Evolutionary conservation across 1,140 invertebrate species (phyloP).

Genomic region (Galleria mellonella): DNA sequence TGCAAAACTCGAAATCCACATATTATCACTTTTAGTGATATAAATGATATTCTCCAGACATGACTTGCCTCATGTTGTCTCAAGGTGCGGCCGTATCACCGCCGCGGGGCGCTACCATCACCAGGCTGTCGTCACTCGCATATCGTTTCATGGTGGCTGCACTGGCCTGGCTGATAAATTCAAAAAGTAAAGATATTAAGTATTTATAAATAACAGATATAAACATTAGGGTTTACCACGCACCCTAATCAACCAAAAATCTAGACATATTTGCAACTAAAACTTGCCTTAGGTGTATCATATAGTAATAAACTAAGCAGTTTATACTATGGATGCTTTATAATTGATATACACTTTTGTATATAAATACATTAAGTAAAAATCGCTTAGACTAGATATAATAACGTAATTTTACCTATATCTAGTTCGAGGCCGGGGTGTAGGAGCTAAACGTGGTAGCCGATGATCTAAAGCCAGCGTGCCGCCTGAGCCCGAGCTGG

Average conservation of each 20-base stretch:
- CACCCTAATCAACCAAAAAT: no score
- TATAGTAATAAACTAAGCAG: neutral
- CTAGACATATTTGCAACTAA: no score
- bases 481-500: slow-evolving; percentile 64
- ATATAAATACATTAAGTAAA: neutral
- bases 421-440: slow-evolving; percentile 43
- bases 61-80: slow-evolving; percentile 1
- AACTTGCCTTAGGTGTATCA: no score
- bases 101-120: slow-evolving; percentile 48
- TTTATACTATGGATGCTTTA: no score
- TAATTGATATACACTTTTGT: no score
- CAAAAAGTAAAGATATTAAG: neutral
- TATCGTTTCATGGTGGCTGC: slow-evolving; percentile 59
- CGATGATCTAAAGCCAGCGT: slow-evolving; percentile 36
- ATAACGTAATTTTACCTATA: slow-evolving; percentile 33
- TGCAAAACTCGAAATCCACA: no score
- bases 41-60: neutral
- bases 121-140: slow-evolving; percentile 67
- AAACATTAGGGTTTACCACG: no score
- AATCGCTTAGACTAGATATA: neutral
- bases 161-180: slow-evolving; percentile 41
- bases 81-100: slow-evolving; percentile 35
- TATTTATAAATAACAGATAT: no score
- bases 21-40: neutral
- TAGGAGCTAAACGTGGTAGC: slow-evolving; percentile 47